Evolutionary conservation across 2,797 vertebrate species (phyloP).

Genomic region (Onychomys arenicola): DNA sequence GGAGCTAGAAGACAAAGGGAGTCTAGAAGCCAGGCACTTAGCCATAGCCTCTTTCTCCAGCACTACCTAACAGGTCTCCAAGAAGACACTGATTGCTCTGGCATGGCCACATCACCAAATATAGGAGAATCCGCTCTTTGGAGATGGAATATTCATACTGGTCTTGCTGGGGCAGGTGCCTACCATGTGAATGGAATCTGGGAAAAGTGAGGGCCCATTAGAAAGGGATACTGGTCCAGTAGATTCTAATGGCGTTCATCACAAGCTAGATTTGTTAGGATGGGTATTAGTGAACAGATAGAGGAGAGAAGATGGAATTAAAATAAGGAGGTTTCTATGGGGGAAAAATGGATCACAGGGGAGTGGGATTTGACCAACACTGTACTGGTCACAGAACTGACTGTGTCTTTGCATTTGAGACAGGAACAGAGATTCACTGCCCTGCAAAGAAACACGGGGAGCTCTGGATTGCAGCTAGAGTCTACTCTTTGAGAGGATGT

Average conservation of each 20-base stretch:
- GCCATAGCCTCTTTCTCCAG: background rate
- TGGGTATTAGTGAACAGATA: background rate
- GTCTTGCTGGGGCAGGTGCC: background rate
- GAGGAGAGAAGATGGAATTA: background rate
- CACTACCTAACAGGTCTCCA: background rate
- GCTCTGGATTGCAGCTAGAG: background rate
- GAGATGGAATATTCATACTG: background rate
- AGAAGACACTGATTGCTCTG: background rate
- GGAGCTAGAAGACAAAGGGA: background rate
- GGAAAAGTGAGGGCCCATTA: background rate
- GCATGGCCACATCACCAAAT: background rate
- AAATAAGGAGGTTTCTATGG: background rate
- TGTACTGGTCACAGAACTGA: background rate
- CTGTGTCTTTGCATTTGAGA: background rate
- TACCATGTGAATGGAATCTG: background rate
- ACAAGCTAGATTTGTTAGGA: background rate
- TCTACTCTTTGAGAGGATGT: background rate
- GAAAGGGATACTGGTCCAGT: background rate
- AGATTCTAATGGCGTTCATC: background rate
- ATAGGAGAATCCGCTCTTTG: background rate
- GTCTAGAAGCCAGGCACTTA: background rate
- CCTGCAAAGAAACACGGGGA: background rate
- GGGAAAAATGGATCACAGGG: background rate
- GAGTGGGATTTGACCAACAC: background rate
- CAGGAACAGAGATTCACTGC: background rate